A percentile compares a stretch with the other conserved stretches of the same genome.
These are phyloP conservation scores for Rhagologus leucostigma DNA, from an alignment of 2,113 vertebrate genomes.

Conservation along the genomic window DNA sequence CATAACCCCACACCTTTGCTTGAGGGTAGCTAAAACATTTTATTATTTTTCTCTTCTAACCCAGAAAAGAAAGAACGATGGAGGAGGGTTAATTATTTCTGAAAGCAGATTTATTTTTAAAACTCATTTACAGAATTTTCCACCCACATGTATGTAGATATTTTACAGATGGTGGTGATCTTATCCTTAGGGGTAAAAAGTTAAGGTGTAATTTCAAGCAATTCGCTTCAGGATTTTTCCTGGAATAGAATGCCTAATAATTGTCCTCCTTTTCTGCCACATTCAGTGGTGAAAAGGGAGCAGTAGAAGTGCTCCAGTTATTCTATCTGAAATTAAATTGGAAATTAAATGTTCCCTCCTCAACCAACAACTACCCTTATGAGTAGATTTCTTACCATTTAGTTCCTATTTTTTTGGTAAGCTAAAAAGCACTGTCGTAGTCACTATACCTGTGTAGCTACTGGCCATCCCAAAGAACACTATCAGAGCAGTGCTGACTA, in stretches of 20 bases:
- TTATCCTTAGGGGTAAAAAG: neutral
- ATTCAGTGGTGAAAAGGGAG: neutral
- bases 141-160: neutral
- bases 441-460: neutral
- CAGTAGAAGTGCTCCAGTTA: neutral
- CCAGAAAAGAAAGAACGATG: neutral
- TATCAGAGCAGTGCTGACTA: neutral
- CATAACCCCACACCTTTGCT: neutral
- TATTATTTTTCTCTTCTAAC: neutral
- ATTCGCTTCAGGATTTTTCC: neutral
- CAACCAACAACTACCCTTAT: neutral
- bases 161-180: neutral
- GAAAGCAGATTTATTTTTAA: neutral
- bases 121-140: neutral
- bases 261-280: neutral
- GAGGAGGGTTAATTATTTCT: neutral
- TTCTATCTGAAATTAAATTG: neutral
- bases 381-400: neutral
- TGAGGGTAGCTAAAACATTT: neutral
- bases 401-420: neutral
- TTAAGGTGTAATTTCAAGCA: neutral
- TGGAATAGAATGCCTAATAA: neutral
- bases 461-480: neutral
- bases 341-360: neutral
- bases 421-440: neutral